Base-by-base conservation (phyloP, 2,797 vertebrate species). In the Fundulus diaphanus region DNA sequence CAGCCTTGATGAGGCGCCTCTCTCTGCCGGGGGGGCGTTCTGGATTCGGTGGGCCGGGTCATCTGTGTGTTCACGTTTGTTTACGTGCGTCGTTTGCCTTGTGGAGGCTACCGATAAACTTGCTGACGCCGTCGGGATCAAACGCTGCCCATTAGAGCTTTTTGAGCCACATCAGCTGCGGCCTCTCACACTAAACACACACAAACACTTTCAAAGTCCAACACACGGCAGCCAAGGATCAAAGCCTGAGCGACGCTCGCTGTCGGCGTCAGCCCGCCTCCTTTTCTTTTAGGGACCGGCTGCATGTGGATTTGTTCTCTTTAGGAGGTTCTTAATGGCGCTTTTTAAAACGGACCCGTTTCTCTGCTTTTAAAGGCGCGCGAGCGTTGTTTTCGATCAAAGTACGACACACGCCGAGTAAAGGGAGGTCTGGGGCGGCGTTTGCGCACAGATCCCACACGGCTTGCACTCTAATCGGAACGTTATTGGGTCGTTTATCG, bases 51-150 rank as follows among this genome's bases (percentile, higher is more conserved):
- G 15, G 72, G n/a, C n/a, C 40, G 57, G 61, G 65, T 85, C 18
- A 16, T 48, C 6, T 31, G 42, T 20, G 33, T 2, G 24, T 27
- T 15, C 65, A 7, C 33, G 3, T 37, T 29, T 27, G 46, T 3
- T 7, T 56, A 49, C 57, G 42, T 48, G 1, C n/a, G 29, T 33
- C 20, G 40, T 33, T 48, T 69, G 73, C 61, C 44, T 37, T 48
- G 44, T 81, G 84, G 48, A 63, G 42, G 48, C 63, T 3, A 33
- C 48, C 0, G 54, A 84, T 85, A 78, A 87, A 81, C 77, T 83
- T 59, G 63, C 29, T 57, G 61, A 73, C 49, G 72, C 70, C 82
- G 75, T 77, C 8, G 7, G 77, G 77, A 85, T 87, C 63, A 83
- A 70, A 82, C 69, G 24, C 6, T 5, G 67, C 24, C 33, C 57